A percentile compares a stretch with the other conserved stretches of the same genome.
phyloP scores from a whole-genome alignment of 1,140 invertebrate genomes.

The Lordiphosa collinella region DNA sequence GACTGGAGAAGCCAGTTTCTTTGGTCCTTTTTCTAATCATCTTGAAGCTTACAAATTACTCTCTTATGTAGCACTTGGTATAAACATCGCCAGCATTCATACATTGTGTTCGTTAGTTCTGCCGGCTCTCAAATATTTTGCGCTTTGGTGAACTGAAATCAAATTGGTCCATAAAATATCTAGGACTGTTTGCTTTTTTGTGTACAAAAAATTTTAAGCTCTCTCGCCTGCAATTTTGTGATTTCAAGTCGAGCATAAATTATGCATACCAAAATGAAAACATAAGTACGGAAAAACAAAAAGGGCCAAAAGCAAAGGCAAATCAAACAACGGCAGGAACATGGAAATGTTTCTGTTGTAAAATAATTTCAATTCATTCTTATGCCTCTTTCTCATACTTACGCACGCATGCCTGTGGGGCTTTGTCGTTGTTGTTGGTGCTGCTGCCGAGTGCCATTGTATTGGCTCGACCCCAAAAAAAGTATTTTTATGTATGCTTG shows the following conservation, averaged over 20 bases:
- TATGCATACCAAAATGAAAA: slow-evolving; percentile 39
- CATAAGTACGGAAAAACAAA: slow-evolving; percentile 12
- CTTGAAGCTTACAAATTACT: too few species aligned
- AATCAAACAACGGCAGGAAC: slow-evolving; percentile 57
- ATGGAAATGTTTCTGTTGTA: slow-evolving; percentile 65
- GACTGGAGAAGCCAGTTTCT: too few species aligned
- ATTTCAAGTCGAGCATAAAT: slow-evolving; percentile 49
- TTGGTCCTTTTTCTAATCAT: too few species aligned
- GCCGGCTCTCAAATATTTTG: neutral
- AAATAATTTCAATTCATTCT: slow-evolving; percentile 72
- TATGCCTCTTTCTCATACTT: slow-evolving; percentile 22
- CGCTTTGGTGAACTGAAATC: too few species aligned
- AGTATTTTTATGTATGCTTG: neutral
- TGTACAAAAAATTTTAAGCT: slow-evolving; percentile 22
- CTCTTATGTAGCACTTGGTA: too few species aligned
- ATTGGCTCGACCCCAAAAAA: slow-evolving; percentile 4
- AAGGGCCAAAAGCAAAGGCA: slow-evolving; percentile 22
- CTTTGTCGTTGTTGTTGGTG: slow-evolving; percentile 19
- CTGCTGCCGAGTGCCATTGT: slow-evolving; percentile 11
- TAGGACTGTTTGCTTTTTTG: neutral
- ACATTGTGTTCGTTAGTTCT: too few species aligned
- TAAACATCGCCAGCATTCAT: too few species aligned
- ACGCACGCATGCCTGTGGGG: slow-evolving; percentile 46
- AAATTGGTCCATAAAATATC: too few species aligned
- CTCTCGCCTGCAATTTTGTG: slow-evolving; percentile 25